Percentiles rank a stretch among this genome's conserved stretches.
Evolutionary conservation across 30 jellyfish, hydroid and myxozoan species (phyloP).

Genomic region (Turritopsis rubra): DNA sequence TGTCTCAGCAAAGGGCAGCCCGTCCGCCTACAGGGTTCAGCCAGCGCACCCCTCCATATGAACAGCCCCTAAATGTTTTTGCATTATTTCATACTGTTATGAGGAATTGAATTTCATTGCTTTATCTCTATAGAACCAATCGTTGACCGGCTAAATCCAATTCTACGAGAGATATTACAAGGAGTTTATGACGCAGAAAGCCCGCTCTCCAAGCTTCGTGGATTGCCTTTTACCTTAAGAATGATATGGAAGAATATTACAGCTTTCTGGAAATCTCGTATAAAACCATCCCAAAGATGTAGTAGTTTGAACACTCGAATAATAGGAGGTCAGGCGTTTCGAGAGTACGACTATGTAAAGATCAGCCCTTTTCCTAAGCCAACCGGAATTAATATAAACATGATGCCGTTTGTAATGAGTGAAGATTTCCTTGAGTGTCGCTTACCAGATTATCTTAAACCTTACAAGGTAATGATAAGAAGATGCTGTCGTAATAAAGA

Average conservation of each 20-base stretch:
- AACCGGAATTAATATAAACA: conserved; percentile 40
- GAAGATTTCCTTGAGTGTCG: conserved; percentile 2
- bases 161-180: conserved; percentile 33
- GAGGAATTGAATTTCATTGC: too few relatives aligned
- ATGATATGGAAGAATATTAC: conserved; percentile 39
- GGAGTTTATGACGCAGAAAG: conserved; percentile 59
- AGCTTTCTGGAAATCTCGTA: conserved; percentile 30
- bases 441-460: conserved; percentile 28
- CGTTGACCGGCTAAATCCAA: conserved; percentile 26
- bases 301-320: too few relatives aligned
- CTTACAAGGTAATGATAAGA: conserved; percentile 13
- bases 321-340: not conserved
- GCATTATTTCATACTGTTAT: too few relatives aligned
- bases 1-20: too few relatives aligned
- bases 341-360: not conserved
- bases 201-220: conserved; percentile 27
- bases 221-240: conserved; percentile 45
- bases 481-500: not conserved
- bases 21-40: too few relatives aligned
- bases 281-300: not conserved
- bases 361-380: conserved; percentile 46
- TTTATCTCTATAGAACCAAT: not conserved
- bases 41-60: too few relatives aligned
- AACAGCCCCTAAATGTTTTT: too few relatives aligned
- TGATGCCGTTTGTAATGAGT: conserved; percentile 51